Percentiles rank a stretch among this genome's conserved stretches.
phyloP scores from a whole-genome alignment of 2,797 vertebrate species.

The Rhynchonycteris naso region DNA sequence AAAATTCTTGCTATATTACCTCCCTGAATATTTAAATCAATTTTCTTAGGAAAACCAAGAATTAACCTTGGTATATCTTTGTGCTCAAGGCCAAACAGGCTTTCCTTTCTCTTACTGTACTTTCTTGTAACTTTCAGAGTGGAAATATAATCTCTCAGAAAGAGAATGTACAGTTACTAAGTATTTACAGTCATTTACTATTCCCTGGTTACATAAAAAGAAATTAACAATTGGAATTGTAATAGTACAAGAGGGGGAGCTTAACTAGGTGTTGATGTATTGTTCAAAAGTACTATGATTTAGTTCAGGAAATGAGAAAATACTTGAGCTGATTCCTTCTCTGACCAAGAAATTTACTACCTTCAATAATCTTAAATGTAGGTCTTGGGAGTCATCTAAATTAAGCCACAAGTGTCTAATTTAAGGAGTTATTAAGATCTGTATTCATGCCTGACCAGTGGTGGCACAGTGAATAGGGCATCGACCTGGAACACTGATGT shows the following conservation, averaged over 20 bases:
- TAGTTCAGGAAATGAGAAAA: not conserved
- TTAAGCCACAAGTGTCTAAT: not conserved
- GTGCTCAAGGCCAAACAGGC: not conserved
- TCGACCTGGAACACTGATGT: too few species aligned
- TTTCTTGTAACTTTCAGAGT: not conserved
- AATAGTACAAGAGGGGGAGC: not conserved
- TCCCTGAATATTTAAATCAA: not conserved
- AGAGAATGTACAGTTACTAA: not conserved
- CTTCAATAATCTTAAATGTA: not conserved
- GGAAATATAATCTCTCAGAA: not conserved
- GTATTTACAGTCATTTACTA: not conserved
- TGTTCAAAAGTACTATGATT: not conserved
- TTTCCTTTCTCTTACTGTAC: not conserved
- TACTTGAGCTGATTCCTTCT: not conserved
- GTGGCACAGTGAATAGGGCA: too few species aligned
- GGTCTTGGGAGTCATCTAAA: not conserved
- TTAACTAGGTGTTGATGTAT: not conserved
- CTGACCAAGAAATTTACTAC: not conserved
- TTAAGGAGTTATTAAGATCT: not conserved
- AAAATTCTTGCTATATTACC: not conserved
- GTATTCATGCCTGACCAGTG: not conserved
- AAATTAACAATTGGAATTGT: not conserved
- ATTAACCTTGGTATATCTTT: not conserved
- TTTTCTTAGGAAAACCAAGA: constrained; percentile 27
- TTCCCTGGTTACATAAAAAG: not conserved